Evolutionary conservation across 2,888 invertebrate species (phyloP).

Genomic region (Drosophila ustulata): DNA sequence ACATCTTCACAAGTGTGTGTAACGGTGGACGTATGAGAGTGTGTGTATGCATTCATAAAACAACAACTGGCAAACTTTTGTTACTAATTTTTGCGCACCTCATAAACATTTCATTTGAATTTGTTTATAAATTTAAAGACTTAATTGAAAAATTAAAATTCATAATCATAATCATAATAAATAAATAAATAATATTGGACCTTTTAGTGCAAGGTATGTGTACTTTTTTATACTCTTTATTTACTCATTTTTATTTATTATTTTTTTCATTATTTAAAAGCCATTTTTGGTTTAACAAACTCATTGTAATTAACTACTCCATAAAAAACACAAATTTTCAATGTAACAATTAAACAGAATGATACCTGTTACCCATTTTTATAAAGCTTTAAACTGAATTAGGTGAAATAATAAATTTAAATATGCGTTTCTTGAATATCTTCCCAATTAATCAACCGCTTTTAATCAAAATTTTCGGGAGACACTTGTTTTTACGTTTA

Average conservation of each 20-base stretch:
- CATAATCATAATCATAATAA: constrained; percentile 4
- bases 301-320: background rate
- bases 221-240: constrained; percentile 61
- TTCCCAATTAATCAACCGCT: background rate
- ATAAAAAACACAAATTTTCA: background rate
- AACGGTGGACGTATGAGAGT: constrained; percentile 18
- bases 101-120: constrained; percentile 55
- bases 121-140: constrained; percentile 16
- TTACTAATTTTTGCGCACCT: constrained; percentile 50
- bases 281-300: background rate
- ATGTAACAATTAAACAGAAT: background rate
- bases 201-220: constrained; percentile 78
- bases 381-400: too few relatives aligned
- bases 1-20: background rate
- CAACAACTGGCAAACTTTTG: constrained; percentile 28
- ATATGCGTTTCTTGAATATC: background rate
- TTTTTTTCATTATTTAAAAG: background rate
- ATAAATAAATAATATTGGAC: constrained; percentile 59
- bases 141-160: constrained; percentile 14
- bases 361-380: too few relatives aligned
- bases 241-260: constrained; percentile 25
- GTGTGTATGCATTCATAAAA: constrained; percentile 10
- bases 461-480: background rate
- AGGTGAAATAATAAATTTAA: background rate
- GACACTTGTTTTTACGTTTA: background rate